Conservation (phyloP, 1,140 invertebrate species). For the Bombus confusus region DNA sequence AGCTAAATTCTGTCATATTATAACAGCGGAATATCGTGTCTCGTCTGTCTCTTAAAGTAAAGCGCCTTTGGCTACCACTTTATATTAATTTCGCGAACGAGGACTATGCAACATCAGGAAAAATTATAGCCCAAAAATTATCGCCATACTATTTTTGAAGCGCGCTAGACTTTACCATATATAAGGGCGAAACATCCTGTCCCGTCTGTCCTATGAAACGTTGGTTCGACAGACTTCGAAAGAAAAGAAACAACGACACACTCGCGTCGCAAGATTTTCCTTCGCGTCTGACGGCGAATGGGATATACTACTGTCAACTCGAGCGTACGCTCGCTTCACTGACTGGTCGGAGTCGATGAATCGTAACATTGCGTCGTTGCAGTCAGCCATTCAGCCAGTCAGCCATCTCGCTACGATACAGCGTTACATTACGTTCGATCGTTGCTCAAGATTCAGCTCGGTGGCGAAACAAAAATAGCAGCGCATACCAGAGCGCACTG, state of each 20-base stretch:
- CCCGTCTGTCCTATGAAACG: not conserved
- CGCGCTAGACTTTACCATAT: no score
- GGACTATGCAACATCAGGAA: no score
- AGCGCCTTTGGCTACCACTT: no score
- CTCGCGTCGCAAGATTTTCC: not conserved
- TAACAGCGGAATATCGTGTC: no score
- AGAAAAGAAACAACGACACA: not conserved
- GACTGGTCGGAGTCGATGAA: constrained; percentile 28
- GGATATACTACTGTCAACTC: constrained; percentile 19
- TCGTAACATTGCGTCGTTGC: constrained; percentile 7
- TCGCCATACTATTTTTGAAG: no score
- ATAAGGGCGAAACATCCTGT: not conserved
- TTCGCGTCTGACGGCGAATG: not conserved
- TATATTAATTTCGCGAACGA: no score
- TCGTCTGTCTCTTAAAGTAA: no score
- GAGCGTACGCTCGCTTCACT: constrained; percentile 17
- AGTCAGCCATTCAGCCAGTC: constrained; percentile 5
- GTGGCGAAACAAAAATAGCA: constrained; percentile 29
- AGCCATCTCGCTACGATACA: constrained; percentile 13
- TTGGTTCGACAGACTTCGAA: not conserved
- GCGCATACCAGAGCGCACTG: not conserved
- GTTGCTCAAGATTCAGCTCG: constrained; percentile 40
- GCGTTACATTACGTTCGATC: constrained; percentile 45
- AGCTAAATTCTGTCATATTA: no score
- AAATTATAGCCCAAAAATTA: no score